Percentiles rank a stretch among this genome's conserved stretches.
Evolutionary conservation across 2,888 invertebrate species (phyloP).

Genomic region (Pemphredon lugubris): DNA sequence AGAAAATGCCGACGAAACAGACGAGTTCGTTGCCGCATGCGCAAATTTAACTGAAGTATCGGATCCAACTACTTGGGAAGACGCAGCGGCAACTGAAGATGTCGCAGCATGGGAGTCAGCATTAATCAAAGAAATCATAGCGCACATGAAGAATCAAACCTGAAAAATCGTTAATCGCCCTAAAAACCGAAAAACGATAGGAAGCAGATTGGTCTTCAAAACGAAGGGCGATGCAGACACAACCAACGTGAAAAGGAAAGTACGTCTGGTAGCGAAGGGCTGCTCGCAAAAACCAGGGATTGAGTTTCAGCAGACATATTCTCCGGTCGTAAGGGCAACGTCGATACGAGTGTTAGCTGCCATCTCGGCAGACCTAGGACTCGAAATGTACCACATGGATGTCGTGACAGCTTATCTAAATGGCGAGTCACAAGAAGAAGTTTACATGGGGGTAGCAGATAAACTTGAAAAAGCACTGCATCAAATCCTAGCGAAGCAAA

Average conservation of each 20-base stretch:
- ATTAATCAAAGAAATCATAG: not conserved
- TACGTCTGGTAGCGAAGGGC: slow-evolving; percentile 13
- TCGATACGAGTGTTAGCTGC: slow-evolving; percentile 7
- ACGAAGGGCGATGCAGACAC: too few species aligned
- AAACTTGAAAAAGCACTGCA: too few species aligned
- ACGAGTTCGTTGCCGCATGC: too few species aligned
- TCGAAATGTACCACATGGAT: slow-evolving; percentile 23
- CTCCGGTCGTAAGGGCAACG: slow-evolving; percentile 9
- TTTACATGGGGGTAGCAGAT: not conserved
- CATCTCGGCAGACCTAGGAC: not conserved
- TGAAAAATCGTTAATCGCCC: slow-evolving; percentile 9
- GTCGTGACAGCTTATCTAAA: slow-evolving; percentile 15
- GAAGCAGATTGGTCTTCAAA: slow-evolving; percentile 3
- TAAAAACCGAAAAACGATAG: slow-evolving; percentile 3
- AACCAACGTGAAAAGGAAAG: slow-evolving; percentile 2
- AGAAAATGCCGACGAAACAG: too few species aligned
- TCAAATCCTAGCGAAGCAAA: not conserved
- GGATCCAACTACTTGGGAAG: not conserved
- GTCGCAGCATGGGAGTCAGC: not conserved
- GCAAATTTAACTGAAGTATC: not conserved
- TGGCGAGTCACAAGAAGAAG: slow-evolving; percentile 4
- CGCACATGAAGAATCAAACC: slow-evolving; percentile 1
- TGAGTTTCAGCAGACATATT: slow-evolving; percentile 15
- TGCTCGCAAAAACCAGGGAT: slow-evolving; percentile 17
- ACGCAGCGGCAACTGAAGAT: not conserved